Evolutionary conservation across 2,797 vertebrate species (phyloP), one percentile per base, ranked within the genome.

Genomic region (Cottoperca gobio): DNA sequence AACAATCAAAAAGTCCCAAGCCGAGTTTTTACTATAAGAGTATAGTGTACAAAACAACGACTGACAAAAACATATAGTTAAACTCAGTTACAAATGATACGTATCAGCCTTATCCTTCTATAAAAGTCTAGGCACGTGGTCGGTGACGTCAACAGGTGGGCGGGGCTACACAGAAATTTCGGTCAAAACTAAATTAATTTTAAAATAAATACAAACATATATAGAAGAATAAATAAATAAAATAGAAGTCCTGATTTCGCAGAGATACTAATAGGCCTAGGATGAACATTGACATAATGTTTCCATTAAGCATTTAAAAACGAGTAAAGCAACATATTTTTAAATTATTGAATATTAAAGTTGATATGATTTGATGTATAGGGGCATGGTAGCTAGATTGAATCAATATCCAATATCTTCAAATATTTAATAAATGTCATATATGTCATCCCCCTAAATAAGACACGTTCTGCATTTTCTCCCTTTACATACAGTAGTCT

Each of bases 21-120:
- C 28, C 17, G 17, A 3, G 24, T 21, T 45, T 19, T 12, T 8
- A 9, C 0, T 4, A 6, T 2, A 3, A 9, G 0, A 4, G 1
- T 4, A 1, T 45, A 4, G 14, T 19, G 13, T 23, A 2, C 0
- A 2, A 33, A 0, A 50, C 2, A 13, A 1, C 1, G 0, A 40
- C 8, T 1, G 2, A 0, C 0, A 6, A 0, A 75, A n/a, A 43
- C 4, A 21, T 13, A 10, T 2, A 0, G 0, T 10, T n/a, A 16
- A 57, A 26, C 4, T 9, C 8, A 0, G 11, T n/a, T 61, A 57
- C 7, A 21, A 35, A 12, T 2, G 1, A 1, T 8, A 3, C 0
- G 0, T 13, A 11, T 74, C 31, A 0, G 61, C 1, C 73, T 5
- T 4, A 6, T 71, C 58, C 83, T 72, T 69, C 3, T 63, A 0